Conservation (phyloP, 2,113 vertebrate genomes). For the Pogona vitticeps region DNA sequence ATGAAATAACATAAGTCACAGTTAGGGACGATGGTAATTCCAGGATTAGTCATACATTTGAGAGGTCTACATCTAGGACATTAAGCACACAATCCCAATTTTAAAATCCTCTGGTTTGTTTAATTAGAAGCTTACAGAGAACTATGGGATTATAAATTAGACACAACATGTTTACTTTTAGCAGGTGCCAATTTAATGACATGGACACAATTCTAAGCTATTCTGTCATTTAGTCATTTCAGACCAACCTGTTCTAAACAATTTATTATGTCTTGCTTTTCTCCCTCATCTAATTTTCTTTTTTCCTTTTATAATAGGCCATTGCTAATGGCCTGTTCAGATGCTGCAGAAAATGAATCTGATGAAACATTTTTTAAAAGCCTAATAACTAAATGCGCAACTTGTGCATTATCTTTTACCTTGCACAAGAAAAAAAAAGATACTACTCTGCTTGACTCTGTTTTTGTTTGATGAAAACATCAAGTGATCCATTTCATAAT, state of each 20-base stretch:
- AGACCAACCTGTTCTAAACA: slow-evolving; percentile 1
- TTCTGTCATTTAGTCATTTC: not conserved
- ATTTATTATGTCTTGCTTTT: not conserved
- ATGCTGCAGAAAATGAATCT: not conserved
- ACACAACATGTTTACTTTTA: slow-evolving; percentile 19
- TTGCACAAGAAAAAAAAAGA: not conserved
- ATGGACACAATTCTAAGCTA: not conserved
- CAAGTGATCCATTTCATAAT: not conserved
- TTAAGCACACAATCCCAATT: not conserved
- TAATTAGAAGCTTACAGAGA: slow-evolving; percentile 19
- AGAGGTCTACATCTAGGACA: slow-evolving; percentile 10
- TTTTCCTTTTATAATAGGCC: not conserved
- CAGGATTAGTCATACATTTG: slow-evolving; percentile 19
- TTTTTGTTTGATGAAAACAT: not conserved
- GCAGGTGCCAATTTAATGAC: slow-evolving; percentile 3
- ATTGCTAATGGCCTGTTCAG: not conserved
- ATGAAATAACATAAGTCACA: not conserved
- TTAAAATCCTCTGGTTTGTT: slow-evolving; percentile 1
- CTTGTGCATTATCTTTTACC: not conserved
- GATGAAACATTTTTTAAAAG: not conserved
- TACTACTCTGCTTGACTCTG: not conserved
- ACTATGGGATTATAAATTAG: slow-evolving; percentile 20
- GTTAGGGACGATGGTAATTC: slow-evolving; percentile 1
- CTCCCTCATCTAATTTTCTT: not conserved
- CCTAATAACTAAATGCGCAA: not conserved